Percentiles rank a stretch among this genome's conserved stretches.
These are phyloP conservation scores for Bufo bufo DNA, from an alignment of 2,113 vertebrate genomes.

Conservation along the genomic window DNA sequence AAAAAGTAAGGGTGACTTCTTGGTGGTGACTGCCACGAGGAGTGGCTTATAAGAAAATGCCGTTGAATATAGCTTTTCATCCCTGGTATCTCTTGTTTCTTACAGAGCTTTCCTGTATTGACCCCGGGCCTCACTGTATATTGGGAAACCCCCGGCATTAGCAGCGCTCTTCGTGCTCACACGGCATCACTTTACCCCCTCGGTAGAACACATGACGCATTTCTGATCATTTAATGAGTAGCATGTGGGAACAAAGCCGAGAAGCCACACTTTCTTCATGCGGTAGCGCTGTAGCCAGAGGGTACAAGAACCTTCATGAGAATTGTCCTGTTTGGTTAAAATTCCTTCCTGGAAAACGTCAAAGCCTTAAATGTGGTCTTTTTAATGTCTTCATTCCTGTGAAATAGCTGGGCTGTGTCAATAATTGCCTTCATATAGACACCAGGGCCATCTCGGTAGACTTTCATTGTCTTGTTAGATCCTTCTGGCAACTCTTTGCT, in stretches of 20 bases:
- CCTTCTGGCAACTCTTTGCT: too few relatives aligned
- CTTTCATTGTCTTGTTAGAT: background rate
- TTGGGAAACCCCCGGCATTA: too few relatives aligned
- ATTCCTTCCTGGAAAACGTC: slow-evolving; percentile 33
- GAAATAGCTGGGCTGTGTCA: slow-evolving; percentile 30
- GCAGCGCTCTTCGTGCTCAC: too few relatives aligned
- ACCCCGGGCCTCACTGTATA: too few relatives aligned
- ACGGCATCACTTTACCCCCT: background rate
- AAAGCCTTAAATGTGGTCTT: slow-evolving; percentile 42
- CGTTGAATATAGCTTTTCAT: too few relatives aligned
- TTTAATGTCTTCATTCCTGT: slow-evolving; percentile 16
- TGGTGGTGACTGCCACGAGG: too few relatives aligned
- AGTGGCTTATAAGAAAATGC: too few relatives aligned
- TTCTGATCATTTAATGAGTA: background rate
- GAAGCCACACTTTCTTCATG: slow-evolving; percentile 5
- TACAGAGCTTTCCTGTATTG: too few relatives aligned
- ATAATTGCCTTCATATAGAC: background rate
- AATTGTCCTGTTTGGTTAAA: slow-evolving; percentile 37
- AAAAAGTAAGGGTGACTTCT: too few relatives aligned
- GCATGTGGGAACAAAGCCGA: background rate
- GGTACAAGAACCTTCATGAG: slow-evolving; percentile 15
- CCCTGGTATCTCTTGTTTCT: too few relatives aligned
- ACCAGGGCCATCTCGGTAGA: background rate
- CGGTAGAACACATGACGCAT: background rate
- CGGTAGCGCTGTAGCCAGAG: slow-evolving; percentile 6